A percentile compares a stretch with the other conserved stretches of the same genome.
Conservation (phyloP, 2,797 vertebrate species). For the Natrix natrix region DNA sequence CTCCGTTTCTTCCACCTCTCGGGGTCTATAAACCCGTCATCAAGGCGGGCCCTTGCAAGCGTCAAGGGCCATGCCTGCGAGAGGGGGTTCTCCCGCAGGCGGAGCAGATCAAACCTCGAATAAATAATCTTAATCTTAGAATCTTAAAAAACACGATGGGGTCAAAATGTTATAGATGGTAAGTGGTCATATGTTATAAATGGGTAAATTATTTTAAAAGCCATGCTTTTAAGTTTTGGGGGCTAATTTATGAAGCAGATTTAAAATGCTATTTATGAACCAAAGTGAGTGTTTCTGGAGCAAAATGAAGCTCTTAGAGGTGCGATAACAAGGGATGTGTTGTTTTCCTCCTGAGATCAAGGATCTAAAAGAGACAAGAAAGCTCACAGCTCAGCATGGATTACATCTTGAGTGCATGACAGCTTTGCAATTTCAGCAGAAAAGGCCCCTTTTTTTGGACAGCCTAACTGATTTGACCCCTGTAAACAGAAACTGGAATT, state of each 20-base stretch:
- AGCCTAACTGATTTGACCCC: background rate
- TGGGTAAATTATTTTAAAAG: background rate
- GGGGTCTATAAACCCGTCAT: too few species aligned
- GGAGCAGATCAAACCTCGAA: too few species aligned
- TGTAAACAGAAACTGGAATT: background rate
- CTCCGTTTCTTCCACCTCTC: too few species aligned
- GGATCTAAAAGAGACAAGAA: background rate
- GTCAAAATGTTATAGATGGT: too few species aligned
- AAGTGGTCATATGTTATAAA: background rate
- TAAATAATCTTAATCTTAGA: too few species aligned
- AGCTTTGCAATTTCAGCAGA: background rate
- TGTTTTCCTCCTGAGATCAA: background rate
- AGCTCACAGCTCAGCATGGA: background rate
- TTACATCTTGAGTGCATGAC: background rate
- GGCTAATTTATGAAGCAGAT: background rate
- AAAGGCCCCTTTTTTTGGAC: background rate
- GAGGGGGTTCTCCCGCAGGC: too few species aligned
- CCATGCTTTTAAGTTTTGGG: background rate
- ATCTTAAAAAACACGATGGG: too few species aligned
- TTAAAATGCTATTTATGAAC: background rate
- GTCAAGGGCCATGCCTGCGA: too few species aligned
- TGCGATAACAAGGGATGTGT: background rate
- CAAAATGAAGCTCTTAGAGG: background rate
- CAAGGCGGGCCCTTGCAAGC: too few species aligned
- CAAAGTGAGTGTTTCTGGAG: background rate